A percentile compares a stretch with the other conserved stretches of the same genome.
Conservation (phyloP, 1,140 invertebrate genomes). For the Metopolophium dirhodum region DNA sequence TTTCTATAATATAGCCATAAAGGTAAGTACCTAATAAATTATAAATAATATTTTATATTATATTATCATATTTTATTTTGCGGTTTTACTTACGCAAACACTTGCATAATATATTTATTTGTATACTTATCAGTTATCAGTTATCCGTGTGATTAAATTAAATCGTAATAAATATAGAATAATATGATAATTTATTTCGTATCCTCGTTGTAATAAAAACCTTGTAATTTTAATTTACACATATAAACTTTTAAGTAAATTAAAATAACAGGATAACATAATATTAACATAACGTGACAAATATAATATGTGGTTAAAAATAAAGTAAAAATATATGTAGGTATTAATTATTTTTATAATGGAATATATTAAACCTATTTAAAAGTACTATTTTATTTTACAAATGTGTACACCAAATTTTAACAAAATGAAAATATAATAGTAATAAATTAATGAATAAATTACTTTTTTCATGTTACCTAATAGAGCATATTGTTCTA, state of each 20-base stretch:
- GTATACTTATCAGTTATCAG: neutral
- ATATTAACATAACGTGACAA: neutral
- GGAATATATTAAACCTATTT: neutral
- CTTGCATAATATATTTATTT: neutral
- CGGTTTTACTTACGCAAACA: neutral
- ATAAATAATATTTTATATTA: neutral
- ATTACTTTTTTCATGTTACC: neutral
- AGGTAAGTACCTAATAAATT: neutral
- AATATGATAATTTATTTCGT: neutral
- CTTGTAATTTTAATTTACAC: conserved; percentile 10
- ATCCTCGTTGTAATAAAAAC: neutral
- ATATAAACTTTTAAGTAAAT: neutral
- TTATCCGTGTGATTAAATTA: neutral
- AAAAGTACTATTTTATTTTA: neutral
- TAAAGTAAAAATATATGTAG: neutral
- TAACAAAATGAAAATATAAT: neutral
- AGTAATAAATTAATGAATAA: neutral
- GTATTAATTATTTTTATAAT: neutral
- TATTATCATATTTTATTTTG: neutral
- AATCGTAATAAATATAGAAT: neutral
- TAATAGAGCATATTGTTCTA: neutral
- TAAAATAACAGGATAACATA: neutral
- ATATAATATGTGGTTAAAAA: neutral
- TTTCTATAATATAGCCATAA: neutral
- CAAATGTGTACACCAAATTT: neutral